A percentile compares a stretch with the other conserved stretches of the same genome.
phyloP scores from a whole-genome alignment of 2,888 invertebrate species.

The Dasysyrphus tricinctus region DNA sequence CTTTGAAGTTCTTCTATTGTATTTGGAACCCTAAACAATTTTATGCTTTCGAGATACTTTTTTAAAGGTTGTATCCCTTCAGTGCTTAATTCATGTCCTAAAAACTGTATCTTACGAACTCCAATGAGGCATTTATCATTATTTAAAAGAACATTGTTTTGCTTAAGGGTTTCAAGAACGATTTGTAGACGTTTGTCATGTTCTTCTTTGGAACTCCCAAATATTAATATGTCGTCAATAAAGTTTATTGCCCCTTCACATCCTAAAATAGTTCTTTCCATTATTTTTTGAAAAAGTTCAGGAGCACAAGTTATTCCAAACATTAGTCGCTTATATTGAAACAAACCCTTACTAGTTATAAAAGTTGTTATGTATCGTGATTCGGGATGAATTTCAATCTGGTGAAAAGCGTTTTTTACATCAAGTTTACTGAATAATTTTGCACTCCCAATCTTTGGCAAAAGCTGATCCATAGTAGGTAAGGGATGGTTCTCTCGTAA shows the following conservation, averaged over 20 bases:
- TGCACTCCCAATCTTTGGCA: slow-evolving; percentile 55
- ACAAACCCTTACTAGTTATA: slow-evolving; percentile 79
- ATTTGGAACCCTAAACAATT: slow-evolving; percentile 34
- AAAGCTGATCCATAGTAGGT: slow-evolving; percentile 51
- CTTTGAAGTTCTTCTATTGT: slow-evolving; percentile 43
- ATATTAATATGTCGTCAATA: slow-evolving; percentile 80
- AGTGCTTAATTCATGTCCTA: slow-evolving; percentile 77
- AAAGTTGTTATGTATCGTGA: slow-evolving; percentile 79
- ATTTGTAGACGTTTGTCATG: slow-evolving; percentile 35
- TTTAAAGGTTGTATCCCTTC: slow-evolving; percentile 77
- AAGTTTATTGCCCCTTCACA: slow-evolving; percentile 76
- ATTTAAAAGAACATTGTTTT: slow-evolving; percentile 38
- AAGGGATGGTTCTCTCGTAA: slow-evolving; percentile 53
- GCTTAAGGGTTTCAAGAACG: too few relatives aligned
- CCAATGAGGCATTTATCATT: slow-evolving; percentile 33
- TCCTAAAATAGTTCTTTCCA: slow-evolving; percentile 78
- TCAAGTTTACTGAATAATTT: slow-evolving; percentile 79
- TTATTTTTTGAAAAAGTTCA: slow-evolving; percentile 82
- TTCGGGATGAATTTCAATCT: slow-evolving; percentile 78
- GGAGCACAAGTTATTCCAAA: slow-evolving; percentile 82
- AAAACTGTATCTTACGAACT: slow-evolving; percentile 76
- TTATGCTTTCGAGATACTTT: slow-evolving; percentile 44
- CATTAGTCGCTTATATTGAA: slow-evolving; percentile 81
- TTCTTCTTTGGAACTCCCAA: slow-evolving; percentile 36
- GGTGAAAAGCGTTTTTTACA: slow-evolving; percentile 67